phyloP scores from a whole-genome alignment of 2,797 vertebrate species.

The Sylvilagus floridanus region DNA sequence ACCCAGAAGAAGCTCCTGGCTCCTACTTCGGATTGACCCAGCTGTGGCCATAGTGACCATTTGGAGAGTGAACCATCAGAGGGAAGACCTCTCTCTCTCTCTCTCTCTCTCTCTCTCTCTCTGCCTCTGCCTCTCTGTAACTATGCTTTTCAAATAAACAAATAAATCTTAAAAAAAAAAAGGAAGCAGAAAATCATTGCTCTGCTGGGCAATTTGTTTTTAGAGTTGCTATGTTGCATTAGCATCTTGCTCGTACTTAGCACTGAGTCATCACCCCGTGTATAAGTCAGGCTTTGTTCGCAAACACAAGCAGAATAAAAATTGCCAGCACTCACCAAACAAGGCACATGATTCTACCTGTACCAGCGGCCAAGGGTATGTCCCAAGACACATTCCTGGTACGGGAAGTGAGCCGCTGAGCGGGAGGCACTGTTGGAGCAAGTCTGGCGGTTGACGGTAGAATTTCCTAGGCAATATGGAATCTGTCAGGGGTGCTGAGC shows the following conservation, averaged over 20 bases:
- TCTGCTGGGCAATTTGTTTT: not conserved
- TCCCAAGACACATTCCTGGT: not conserved
- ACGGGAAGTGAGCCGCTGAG: not conserved
- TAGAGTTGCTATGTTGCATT: not conserved
- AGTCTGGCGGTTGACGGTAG: not conserved
- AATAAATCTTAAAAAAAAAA: too few relatives aligned
- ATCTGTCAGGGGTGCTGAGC: not conserved
- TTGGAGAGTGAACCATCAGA: too few relatives aligned
- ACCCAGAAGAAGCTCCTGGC: too few relatives aligned
- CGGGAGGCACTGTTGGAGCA: not conserved
- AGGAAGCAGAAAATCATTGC: not conserved
- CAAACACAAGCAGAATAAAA: constrained; percentile 17
- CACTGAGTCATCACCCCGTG: constrained; percentile 1
- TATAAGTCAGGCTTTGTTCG: constrained; percentile 19
- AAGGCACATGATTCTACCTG: not conserved
- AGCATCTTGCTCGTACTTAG: constrained; percentile 10
- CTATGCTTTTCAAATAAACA: too few relatives aligned
- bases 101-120: too few relatives aligned
- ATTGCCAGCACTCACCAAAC: not conserved
- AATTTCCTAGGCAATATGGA: not conserved
- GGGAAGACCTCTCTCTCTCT: too few relatives aligned
- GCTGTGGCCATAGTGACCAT: too few relatives aligned
- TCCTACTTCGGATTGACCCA: too few relatives aligned
- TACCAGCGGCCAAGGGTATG: not conserved
- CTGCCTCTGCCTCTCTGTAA: too few relatives aligned